Evolutionary conservation across 2,888 invertebrate species (phyloP).

Genomic region (Sthenelais limicola): DNA sequence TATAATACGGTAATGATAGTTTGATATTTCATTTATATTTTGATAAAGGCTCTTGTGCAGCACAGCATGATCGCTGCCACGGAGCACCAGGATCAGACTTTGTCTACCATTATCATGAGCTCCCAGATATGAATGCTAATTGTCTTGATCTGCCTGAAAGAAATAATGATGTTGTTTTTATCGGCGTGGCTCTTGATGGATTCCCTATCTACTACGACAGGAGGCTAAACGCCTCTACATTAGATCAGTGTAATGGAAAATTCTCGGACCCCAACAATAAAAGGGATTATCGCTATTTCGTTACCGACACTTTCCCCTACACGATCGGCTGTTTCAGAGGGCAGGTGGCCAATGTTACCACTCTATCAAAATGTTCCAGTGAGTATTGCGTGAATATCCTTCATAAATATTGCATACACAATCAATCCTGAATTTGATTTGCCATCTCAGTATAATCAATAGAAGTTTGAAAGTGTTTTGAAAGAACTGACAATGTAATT

Average conservation of each 20-base stretch:
- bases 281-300: background rate
- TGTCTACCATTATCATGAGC: background rate
- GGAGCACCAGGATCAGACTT: background rate
- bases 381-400: background rate
- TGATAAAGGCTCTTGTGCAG: background rate
- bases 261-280: constrained; percentile 15
- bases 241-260: constrained; percentile 8
- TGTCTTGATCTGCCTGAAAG: background rate
- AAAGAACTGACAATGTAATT: no score
- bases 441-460: no score
- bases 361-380: background rate
- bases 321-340: constrained; percentile 15
- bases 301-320: constrained; percentile 16
- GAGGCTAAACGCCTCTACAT: background rate
- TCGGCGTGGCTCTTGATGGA: constrained; percentile 5
- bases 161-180: background rate
- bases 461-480: no score
- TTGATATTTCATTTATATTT: no score
- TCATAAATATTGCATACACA: no score
- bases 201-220: constrained; percentile 28
- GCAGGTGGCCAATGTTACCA: constrained; percentile 7
- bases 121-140: background rate
- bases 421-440: no score
- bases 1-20: no score
- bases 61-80: background rate